Evolutionary conservation across 2,797 vertebrate species (phyloP).

Genomic region (Varecia variegata): DNA sequence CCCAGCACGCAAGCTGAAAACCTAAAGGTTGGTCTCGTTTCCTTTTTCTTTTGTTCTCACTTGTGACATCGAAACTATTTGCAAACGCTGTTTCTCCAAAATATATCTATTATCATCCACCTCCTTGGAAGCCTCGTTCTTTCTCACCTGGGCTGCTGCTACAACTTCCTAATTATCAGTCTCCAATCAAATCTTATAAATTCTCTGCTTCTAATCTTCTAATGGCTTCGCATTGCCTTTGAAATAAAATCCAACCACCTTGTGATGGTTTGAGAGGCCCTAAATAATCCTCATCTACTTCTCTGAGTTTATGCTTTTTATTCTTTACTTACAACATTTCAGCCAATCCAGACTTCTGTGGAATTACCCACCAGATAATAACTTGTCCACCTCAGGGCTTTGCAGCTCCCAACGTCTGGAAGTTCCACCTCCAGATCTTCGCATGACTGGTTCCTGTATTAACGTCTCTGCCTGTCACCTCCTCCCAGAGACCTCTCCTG

Average conservation of each 20-base stretch:
- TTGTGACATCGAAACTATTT: not conserved
- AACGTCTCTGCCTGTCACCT: not conserved
- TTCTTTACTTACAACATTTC: not conserved
- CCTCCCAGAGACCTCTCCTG: not conserved
- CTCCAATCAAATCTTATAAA: not conserved
- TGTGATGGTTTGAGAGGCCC: not conserved
- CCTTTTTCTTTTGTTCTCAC: not conserved
- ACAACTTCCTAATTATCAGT: not conserved
- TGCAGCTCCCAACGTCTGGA: not conserved
- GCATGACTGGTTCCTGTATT: not conserved
- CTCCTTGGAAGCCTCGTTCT: not conserved
- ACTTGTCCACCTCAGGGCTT: not conserved
- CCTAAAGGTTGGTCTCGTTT: not conserved
- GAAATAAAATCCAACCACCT: not conserved
- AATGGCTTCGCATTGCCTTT: not conserved
- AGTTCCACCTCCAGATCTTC: not conserved
- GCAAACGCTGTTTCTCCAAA: not conserved
- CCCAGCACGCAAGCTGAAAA: not conserved
- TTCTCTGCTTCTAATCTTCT: not conserved
- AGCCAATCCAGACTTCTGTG: not conserved
- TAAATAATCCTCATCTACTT: not conserved
- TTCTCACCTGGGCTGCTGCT: not conserved
- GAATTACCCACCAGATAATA: not conserved
- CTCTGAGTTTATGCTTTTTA: not conserved
- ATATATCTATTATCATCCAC: rapidly evolving